phyloP scores from a whole-genome alignment of 2,797 vertebrate genomes.

The Cyclura pinguis region DNA sequence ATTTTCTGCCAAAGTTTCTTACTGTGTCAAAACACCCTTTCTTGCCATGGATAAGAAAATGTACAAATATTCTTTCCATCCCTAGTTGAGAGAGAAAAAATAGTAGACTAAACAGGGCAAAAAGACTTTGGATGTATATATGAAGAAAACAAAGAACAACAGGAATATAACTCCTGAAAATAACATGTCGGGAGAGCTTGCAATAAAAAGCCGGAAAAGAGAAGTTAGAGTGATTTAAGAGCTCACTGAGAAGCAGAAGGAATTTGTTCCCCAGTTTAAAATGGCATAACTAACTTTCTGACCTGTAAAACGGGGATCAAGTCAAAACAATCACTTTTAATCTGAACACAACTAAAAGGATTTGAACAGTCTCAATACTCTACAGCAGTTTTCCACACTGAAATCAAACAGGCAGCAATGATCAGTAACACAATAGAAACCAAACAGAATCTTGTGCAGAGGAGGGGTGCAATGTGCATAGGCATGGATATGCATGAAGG shows the following conservation, averaged over 20 bases:
- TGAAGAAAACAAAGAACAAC: not conserved
- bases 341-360: not conserved
- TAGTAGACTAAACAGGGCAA: not conserved
- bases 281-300: not conserved
- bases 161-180: not conserved
- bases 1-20: too few species aligned
- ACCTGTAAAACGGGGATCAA: not conserved
- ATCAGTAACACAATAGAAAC: too few species aligned
- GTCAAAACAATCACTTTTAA: not conserved
- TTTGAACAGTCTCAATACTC: not conserved
- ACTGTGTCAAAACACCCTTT: too few species aligned
- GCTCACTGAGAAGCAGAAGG: not conserved
- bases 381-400: too few species aligned
- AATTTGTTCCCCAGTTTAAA: not conserved
- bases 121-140: not conserved
- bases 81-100: not conserved
- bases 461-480: too few species aligned
- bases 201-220: not conserved
- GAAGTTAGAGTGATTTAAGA: too few species aligned
- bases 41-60: too few species aligned
- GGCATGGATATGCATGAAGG: too few species aligned
- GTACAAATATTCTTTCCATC: too few species aligned
- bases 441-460: too few species aligned
- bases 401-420: too few species aligned
- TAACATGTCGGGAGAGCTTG: not conserved